Evolutionary conservation across 2,888 invertebrate species (phyloP), one percentile per base, ranked within the genome.

Genomic region (Drymonia ruficornis): DNA sequence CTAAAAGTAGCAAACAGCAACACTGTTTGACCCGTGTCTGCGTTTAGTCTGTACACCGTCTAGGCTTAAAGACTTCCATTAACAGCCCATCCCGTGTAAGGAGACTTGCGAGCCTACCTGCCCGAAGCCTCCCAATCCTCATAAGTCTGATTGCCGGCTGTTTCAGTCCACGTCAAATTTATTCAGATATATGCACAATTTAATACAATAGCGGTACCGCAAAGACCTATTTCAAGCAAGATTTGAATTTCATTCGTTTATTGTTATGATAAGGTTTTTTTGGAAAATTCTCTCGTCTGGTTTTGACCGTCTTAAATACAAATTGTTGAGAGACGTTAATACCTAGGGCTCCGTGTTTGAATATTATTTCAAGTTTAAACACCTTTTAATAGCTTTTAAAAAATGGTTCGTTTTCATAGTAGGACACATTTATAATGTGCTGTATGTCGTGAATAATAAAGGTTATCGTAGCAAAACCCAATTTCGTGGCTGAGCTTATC

Each of bases 111-210:
- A n/a, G n/a, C n/a, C 38, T 38, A 38, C n/a, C 38, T 38, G 15
- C 11, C 38, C 38, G 13, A n/a, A 38, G 15, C n/a, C 15, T 7
- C 38, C 38, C 11, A 15, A 15, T 11, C 18, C 18, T 42, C 42
- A 42, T 42, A 42, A 42, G 42, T 42, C 58, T 70, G 64, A 70
- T 71, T 68, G 71, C 68, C 51, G 45, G 51, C 63, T 55, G 63
- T 63, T 67, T 64, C 63, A 63, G 59, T 62, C 50, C 65, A 49
- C 12, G 53, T 60, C 55, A 70, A 78, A 79, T 77, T 67, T 83
- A 81, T 83, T 82, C 72, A 82, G 78, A 82, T 80, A 68, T 70
- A 83, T 83, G 82, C 78, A 82, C 80, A 83, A 83, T 81, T 80
- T 79, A 79, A 80, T 78, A 78, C 56, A 63, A 62, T 66, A 64